Conservation (phyloP, 1,140 invertebrate genomes). For the Heliconius eleuchia region DNA sequence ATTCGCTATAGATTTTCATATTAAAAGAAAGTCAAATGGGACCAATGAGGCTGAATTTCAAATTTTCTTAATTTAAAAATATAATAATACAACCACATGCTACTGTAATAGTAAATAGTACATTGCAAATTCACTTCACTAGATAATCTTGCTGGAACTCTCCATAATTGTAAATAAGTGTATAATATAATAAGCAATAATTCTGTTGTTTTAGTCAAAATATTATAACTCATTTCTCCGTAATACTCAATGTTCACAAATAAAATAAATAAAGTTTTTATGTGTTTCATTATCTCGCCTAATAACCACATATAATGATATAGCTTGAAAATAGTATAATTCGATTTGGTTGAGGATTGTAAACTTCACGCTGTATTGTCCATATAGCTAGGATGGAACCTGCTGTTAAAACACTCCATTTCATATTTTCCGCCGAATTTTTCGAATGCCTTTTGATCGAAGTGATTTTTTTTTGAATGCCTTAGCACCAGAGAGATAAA, state of each 20-base stretch:
- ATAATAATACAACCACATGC: not conserved
- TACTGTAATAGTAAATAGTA: slow-evolving; percentile 2
- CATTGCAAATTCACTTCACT: not conserved
- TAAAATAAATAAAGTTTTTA: not conserved
- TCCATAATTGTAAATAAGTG: not conserved
- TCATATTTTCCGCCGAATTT: too few species aligned
- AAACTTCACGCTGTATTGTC: too few species aligned
- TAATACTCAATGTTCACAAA: slow-evolving; percentile 12
- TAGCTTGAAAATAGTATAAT: not conserved
- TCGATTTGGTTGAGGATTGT: not conserved
- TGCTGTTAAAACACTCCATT: too few species aligned
- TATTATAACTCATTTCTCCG: slow-evolving; percentile 22
- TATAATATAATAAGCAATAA: slow-evolving; percentile 17
- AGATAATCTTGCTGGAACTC: not conserved
- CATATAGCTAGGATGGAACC: too few species aligned
- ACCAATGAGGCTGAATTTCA: slow-evolving; percentile 33
- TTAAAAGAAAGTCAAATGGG: slow-evolving; percentile 24
- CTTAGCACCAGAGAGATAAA: too few species aligned
- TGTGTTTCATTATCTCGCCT: not conserved
- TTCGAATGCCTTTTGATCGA: too few species aligned
- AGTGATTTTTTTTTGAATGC: too few species aligned
- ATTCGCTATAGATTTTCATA: slow-evolving; percentile 28
- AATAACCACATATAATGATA: not conserved
- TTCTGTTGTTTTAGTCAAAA: slow-evolving; percentile 10
- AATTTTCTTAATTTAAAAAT: slow-evolving; percentile 1